phyloP scores from a whole-genome alignment of 1,140 invertebrate genomes.

The Drosophila santomea region DNA sequence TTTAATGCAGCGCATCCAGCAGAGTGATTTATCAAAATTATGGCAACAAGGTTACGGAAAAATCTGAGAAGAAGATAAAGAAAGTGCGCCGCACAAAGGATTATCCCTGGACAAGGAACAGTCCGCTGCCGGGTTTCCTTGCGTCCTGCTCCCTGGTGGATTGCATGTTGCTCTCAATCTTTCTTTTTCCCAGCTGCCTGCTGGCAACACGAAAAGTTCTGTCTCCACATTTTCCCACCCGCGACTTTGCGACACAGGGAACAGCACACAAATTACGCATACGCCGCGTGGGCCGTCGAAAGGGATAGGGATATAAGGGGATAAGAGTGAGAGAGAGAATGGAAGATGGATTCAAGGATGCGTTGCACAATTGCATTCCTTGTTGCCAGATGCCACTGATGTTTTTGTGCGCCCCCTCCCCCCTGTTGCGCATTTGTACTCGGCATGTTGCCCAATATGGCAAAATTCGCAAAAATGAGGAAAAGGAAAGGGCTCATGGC shows the following conservation, averaged over 20 bases:
- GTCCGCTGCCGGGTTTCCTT: conserved; percentile 12
- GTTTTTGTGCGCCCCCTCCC: conserved; percentile 14
- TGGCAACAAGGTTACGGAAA: conserved; percentile 17
- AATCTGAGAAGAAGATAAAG: conserved; percentile 6
- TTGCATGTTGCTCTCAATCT: conserved; percentile 5
- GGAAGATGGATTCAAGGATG: conserved; percentile 42
- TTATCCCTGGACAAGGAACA: conserved; percentile 20
- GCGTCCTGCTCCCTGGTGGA: conserved; percentile 6
- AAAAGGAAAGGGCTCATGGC: conserved; percentile 7
- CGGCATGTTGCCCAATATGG: conserved; percentile 70
- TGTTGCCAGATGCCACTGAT: conserved; percentile 62
- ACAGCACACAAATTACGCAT: conserved; percentile 56
- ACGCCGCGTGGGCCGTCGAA: conserved; percentile 41
- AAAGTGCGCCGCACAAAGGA: conserved; percentile 38
- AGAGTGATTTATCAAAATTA: conserved; percentile 36
- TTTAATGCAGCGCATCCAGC: conserved; percentile 29
- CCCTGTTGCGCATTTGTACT: conserved; percentile 56
- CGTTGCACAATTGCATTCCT: conserved; percentile 79
- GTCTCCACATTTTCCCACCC: conserved; percentile 25
- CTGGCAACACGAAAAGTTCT: conserved; percentile 40
- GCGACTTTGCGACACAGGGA: conserved; percentile 25
- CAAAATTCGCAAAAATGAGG: conserved; percentile 13
- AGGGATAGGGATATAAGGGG: too few species aligned
- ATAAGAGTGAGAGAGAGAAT: background rate
- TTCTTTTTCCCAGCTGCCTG: conserved; percentile 10